Evolutionary conservation across 1,140 invertebrate species (phyloP).

Genomic region (Amyelois transitella): DNA sequence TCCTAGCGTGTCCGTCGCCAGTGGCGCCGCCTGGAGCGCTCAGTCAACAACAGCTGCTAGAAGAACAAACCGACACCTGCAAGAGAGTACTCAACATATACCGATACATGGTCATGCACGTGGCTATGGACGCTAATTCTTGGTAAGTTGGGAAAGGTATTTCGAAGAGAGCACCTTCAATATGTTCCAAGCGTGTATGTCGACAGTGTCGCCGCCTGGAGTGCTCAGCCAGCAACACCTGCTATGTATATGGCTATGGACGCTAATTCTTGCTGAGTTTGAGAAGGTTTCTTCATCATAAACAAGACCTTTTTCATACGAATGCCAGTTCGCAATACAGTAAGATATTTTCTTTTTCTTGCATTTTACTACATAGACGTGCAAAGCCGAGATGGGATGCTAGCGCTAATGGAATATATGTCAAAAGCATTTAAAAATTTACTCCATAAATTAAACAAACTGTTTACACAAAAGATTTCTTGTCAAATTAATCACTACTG

Average conservation of each 20-base stretch:
- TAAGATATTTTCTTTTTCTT: no score
- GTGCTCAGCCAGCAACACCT: no score
- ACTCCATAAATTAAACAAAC: no score
- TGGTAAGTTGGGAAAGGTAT: slow-evolving; percentile 86
- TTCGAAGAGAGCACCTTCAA: neutral
- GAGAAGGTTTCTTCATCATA: neutral
- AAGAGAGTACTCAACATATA: slow-evolving; percentile 98
- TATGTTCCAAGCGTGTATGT: neutral
- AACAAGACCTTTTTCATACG: no score
- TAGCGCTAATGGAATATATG: no score
- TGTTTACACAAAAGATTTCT: no score
- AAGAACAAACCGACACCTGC: slow-evolving; percentile 97
- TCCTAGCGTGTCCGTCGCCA: slow-evolving; percentile 84
- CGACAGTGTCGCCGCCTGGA: neutral
- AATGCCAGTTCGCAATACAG: no score
- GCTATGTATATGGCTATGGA: no score
- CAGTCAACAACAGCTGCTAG: slow-evolving; percentile 80
- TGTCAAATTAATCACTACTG: no score
- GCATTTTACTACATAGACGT: no score
- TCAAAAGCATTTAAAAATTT: no score
- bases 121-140: slow-evolving; percentile 91
- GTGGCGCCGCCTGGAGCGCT: slow-evolving; percentile 94
- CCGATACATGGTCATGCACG: slow-evolving; percentile 97
- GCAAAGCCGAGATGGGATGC: no score
- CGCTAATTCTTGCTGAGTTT: neutral